Conservation (phyloP, 2,888 invertebrate species). For the Ptychoptera contaminata region DNA sequence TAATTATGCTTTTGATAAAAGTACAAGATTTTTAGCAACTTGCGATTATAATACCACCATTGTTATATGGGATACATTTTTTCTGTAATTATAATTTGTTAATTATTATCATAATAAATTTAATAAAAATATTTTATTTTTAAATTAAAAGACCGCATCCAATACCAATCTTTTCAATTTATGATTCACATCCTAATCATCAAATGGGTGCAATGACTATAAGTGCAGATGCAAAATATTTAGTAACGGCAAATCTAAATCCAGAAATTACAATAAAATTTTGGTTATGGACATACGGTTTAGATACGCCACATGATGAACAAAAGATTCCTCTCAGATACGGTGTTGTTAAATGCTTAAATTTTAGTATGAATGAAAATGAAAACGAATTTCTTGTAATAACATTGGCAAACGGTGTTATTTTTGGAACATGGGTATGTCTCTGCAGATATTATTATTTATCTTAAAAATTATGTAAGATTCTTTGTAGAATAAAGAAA, state of each 20-base stretch:
- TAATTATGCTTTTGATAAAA: too few species aligned
- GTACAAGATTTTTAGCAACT: too few species aligned
- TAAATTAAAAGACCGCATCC: neutral
- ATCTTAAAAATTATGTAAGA: neutral
- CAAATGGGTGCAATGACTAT: neutral
- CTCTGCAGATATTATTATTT: too few species aligned
- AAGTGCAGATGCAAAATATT: constrained; percentile 4
- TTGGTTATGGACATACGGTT: constrained; percentile 46
- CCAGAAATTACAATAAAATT: constrained; percentile 34
- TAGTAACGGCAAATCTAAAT: constrained; percentile 23
- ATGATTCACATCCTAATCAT: neutral
- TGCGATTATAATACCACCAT: constrained; percentile 5
- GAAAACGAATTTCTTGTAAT: constrained; percentile 9
- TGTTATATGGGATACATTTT: constrained; percentile 6
- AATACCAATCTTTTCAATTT: neutral
- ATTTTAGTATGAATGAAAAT: constrained; percentile 7
- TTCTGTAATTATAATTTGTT: neutral
- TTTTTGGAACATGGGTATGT: constrained; percentile 8
- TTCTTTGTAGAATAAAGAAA: neutral
- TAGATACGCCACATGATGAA: constrained; percentile 37
- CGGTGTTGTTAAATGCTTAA: constrained; percentile 7
- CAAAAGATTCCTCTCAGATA: constrained; percentile 5
- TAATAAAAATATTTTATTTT: neutral
- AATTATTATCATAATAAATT: neutral
- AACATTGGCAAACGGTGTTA: constrained; percentile 8